Base-by-base conservation (phyloP, 2,888 invertebrate genomes). In the Galeopsomyia nigrocyanea region DNA sequence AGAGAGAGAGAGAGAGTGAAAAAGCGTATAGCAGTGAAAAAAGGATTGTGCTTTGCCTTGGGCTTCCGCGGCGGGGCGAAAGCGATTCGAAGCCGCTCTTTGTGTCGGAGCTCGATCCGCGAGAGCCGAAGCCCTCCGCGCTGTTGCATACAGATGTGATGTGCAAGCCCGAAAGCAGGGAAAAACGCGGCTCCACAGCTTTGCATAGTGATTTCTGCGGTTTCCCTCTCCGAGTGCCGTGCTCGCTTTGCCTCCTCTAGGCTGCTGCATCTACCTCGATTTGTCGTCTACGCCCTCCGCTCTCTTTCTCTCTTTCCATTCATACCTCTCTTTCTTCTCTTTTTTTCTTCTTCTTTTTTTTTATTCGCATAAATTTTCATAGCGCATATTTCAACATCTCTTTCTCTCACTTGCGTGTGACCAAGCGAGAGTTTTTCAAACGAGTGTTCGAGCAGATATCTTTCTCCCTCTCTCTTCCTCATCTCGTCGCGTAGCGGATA, bases 121-220 rank as follows among this genome's bases (percentile, higher is more conserved):
- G 26, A 66, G 64, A 57, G 22, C 26, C 10, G 17, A 21, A 46
- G 61, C 47, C 55, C 13, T 9, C 51, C 39, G 19, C 50, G 49
- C 22, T 39, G 62, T 70, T 75, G 75, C 71, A 75, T 75, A 73
- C 75, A 68, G 73, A 75, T 75, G 49, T 3, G 39, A 39, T 13
- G 39, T 10, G 39, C 26, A 26, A 26, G 73, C 62, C 56, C 56
- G 69, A 62, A 39, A 39, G 39, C 68, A 65, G 14, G 64, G 47
- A 61, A 73, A 65, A 69, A 69, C 55, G 65, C 60, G 56, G 55
- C 69, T 69, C 65, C 69, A n/a, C n/a, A 51, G 53, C 70, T 74
- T 70, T 67, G 70, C 70, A 68, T 73, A 73, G 55, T 61, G 58
- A 70, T 73, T 66, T 64, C 22, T 50, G 62, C 26, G 64, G 22